Conservation (phyloP, 2,888 invertebrate genomes). For the Villa cingulata region DNA sequence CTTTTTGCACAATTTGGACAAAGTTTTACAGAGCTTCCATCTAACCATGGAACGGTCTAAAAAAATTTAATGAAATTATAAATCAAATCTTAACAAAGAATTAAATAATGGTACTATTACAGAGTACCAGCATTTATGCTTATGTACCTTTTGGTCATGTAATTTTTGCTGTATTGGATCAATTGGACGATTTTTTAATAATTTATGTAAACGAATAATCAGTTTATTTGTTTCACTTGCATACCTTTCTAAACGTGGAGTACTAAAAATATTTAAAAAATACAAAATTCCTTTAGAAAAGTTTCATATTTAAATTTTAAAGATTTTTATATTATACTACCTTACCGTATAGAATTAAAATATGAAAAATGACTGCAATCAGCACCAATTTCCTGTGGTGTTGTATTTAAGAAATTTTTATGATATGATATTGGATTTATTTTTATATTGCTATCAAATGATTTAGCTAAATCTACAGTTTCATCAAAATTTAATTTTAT, state of each 20-base stretch:
- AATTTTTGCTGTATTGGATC: conserved; percentile 60
- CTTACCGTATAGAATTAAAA: conserved; percentile 54
- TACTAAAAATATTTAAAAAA: conserved; percentile 35
- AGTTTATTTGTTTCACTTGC: conserved; percentile 92
- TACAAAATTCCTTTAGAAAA: not conserved
- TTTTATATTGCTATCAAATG: conserved; percentile 42
- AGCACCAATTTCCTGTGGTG: conserved; percentile 35
- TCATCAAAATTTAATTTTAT: conserved; percentile 63
- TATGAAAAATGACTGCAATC: conserved; percentile 51
- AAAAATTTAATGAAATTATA: conserved; percentile 9
- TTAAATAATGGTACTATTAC: too few relatives aligned
- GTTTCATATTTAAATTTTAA: too few relatives aligned
- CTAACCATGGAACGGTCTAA: conserved; percentile 77
- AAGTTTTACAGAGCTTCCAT: conserved; percentile 74
- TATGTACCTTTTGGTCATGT: conserved; percentile 48
- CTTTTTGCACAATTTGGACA: conserved; percentile 85
- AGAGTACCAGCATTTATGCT: too few relatives aligned
- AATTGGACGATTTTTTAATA: conserved; percentile 66
- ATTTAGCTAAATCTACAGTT: conserved; percentile 42
- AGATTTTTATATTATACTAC: too few relatives aligned
- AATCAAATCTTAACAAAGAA: too few relatives aligned
- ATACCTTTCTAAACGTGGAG: conserved; percentile 66
- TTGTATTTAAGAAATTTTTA: conserved; percentile 25
- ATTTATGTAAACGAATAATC: conserved; percentile 81
- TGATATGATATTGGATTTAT: conserved; percentile 12